phyloP scores from a whole-genome alignment of 2,797 vertebrate genomes.

The Pipistrellus nathusii region DNA sequence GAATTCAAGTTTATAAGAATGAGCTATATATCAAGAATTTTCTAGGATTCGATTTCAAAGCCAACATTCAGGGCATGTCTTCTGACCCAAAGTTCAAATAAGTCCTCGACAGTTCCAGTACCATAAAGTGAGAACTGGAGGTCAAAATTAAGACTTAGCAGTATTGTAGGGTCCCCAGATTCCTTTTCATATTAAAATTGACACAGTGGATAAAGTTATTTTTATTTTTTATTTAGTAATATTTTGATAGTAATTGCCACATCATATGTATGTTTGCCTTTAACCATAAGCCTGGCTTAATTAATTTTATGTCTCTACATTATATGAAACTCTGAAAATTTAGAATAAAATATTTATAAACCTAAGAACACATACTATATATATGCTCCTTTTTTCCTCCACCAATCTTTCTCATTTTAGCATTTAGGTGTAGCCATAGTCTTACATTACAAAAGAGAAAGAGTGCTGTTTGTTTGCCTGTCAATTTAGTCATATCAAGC shows the following conservation, averaged over 20 bases:
- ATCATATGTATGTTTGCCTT: background rate
- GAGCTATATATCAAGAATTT: background rate
- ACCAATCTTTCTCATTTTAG: constrained; percentile 11
- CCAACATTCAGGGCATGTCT: background rate
- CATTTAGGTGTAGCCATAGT: background rate
- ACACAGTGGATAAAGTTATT: constrained; percentile 12
- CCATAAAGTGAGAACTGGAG: background rate
- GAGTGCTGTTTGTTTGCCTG: background rate
- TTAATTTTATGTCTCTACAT: constrained; percentile 25
- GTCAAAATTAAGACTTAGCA: background rate
- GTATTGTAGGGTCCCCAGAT: background rate
- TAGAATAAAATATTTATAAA: constrained; percentile 30
- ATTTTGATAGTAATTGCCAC: background rate
- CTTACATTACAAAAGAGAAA: background rate
- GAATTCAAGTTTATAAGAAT: constrained; percentile 26
- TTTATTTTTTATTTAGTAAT: background rate
- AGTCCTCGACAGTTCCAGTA: background rate
- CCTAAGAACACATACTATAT: background rate
- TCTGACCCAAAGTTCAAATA: background rate
- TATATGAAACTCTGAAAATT: background rate
- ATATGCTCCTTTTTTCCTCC: background rate
- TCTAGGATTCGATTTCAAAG: constrained; percentile 42
- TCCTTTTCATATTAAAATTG: background rate
- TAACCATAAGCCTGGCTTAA: background rate
- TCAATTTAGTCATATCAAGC: constrained; percentile 32